Evolutionary conservation across 2,113 vertebrate genomes (phyloP).

Genomic region (Lepus americanus): DNA sequence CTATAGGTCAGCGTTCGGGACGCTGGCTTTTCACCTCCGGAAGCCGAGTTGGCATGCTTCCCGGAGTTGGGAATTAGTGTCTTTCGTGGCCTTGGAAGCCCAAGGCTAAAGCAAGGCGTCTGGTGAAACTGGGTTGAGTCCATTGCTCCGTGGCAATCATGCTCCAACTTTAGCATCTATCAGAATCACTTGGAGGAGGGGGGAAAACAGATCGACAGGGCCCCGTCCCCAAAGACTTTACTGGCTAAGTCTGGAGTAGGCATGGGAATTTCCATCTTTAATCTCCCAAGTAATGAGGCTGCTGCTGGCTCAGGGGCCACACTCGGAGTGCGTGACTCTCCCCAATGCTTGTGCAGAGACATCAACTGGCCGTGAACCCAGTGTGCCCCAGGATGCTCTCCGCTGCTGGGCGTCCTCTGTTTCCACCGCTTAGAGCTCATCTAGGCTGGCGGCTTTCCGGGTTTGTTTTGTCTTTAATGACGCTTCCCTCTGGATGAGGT

Average conservation of each 20-base stretch:
- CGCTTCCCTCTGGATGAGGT: background rate
- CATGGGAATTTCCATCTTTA: background rate
- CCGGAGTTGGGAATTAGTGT: background rate
- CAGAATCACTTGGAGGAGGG: background rate
- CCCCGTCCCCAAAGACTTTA: background rate
- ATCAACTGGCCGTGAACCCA: background rate
- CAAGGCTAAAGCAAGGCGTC: background rate
- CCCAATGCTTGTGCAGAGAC: rapidly evolving
- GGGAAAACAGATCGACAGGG: background rate
- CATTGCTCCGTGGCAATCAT: background rate
- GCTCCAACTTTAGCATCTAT: background rate
- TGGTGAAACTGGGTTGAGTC: background rate
- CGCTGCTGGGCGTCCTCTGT: background rate
- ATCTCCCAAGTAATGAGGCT: background rate
- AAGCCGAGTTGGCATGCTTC: background rate
- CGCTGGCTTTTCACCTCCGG: background rate
- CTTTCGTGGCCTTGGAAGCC: background rate
- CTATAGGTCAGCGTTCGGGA: background rate
- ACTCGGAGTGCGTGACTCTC: background rate
- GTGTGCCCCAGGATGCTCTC: too few species aligned
- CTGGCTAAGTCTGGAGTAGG: rapidly evolving
- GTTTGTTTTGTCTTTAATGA: background rate
- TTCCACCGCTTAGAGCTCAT: background rate
- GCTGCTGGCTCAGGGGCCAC: background rate
- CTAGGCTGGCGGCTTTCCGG: background rate